Evolutionary conservation across 2,113 vertebrate species (phyloP).

Genomic region (Zapornia atra): DNA sequence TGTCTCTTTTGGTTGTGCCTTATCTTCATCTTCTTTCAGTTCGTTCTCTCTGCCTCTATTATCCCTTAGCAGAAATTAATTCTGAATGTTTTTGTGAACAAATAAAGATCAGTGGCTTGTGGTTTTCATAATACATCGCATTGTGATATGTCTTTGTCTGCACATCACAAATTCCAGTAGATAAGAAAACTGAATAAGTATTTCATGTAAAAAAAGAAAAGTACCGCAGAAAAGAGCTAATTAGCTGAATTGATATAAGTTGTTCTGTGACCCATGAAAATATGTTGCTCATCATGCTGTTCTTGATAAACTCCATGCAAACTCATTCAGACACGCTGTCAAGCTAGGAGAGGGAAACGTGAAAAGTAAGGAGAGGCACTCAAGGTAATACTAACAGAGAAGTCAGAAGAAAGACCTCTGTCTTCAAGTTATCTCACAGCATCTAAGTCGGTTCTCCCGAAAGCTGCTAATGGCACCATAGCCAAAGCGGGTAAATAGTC

Average conservation of each 20-base stretch:
- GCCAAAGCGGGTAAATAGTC: not conserved
- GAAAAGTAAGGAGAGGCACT: not conserved
- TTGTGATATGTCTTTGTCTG: constrained; percentile 37
- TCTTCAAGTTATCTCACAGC: not conserved
- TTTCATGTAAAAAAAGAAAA: not conserved
- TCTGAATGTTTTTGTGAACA: constrained; percentile 30
- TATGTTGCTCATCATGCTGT: not conserved
- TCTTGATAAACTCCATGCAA: constrained; percentile 35
- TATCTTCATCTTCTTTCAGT: constrained; percentile 18
- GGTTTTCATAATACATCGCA: not conserved
- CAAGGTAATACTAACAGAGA: not conserved
- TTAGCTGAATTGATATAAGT: constrained; percentile 28
- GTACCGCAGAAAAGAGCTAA: constrained; percentile 25
- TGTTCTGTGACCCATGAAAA: constrained; percentile 42
- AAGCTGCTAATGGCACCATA: not conserved
- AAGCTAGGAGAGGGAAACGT: not conserved
- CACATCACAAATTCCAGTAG: constrained; percentile 28
- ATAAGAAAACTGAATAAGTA: constrained; percentile 42
- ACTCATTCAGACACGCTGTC: not conserved
- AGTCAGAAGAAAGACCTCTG: not conserved
- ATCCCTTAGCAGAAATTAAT: constrained; percentile 19
- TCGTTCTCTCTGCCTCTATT: not conserved
- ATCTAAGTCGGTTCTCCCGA: not conserved
- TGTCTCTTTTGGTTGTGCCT: not conserved
- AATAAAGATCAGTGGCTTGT: constrained; percentile 16